These are phyloP conservation scores for Acrocephalus kingi DNA, from an alignment of 2,113 vertebrate species.

Conservation along the genomic window DNA sequence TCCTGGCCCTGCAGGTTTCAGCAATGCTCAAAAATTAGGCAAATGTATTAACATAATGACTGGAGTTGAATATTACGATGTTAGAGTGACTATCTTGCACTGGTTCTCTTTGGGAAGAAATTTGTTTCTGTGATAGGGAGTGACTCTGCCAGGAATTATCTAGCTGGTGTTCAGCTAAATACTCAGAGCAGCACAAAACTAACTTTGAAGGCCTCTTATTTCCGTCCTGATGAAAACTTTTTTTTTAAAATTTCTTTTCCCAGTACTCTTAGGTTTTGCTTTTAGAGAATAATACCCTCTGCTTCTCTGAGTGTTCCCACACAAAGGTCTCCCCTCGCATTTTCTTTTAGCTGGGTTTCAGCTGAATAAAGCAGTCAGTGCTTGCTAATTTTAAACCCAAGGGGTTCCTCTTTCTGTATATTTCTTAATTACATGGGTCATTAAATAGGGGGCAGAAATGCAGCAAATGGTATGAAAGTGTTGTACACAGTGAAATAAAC, in stretches of 20 bases:
- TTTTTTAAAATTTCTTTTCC: not conserved
- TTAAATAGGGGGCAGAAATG: constrained; percentile 42
- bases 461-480: not conserved
- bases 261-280: not conserved
- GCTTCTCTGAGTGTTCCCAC: not conserved
- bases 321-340: not conserved
- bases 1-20: not conserved
- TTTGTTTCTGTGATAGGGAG: not conserved
- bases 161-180: not conserved
- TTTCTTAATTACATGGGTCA: constrained; percentile 42
- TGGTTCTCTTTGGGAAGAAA: not conserved
- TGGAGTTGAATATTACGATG: not conserved
- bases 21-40: not conserved
- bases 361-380: constrained; percentile 34
- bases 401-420: constrained; percentile 11
- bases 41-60: constrained; percentile 2
- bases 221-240: not conserved
- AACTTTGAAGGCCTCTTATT: not conserved
- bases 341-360: constrained; percentile 41
- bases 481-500: not conserved
- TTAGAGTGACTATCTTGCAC: not conserved
- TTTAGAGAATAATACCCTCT: constrained; percentile 1
- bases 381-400: constrained; percentile 9
- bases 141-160: not conserved
- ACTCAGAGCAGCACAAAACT: not conserved